phyloP scores from a whole-genome alignment of 92 coral and sea anemone species.

The Micromussa lordhowensis region DNA sequence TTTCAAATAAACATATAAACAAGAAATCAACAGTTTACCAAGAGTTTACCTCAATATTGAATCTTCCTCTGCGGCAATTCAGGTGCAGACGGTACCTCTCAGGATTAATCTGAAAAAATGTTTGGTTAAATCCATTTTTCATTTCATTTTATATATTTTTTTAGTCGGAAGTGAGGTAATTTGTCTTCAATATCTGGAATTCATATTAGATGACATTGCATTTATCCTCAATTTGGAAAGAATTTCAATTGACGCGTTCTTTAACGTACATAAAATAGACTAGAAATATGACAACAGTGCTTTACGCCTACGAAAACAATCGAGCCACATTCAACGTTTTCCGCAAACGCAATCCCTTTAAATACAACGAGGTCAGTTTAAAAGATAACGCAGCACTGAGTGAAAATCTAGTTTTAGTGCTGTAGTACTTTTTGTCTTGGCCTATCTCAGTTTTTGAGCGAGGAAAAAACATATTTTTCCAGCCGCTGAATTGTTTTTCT shows the following conservation, averaged over 20 bases:
- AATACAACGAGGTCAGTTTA: too few species aligned
- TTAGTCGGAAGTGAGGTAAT: background rate
- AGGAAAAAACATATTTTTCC: too few species aligned
- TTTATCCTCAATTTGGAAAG: background rate
- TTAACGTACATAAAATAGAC: too few species aligned
- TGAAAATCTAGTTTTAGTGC: too few species aligned
- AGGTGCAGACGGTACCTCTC: background rate
- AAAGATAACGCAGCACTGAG: too few species aligned
- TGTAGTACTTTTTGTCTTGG: background rate
- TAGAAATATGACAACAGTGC: too few species aligned
- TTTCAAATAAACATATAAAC: background rate
- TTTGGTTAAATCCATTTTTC: background rate
- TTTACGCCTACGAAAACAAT: too few species aligned
- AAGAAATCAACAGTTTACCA: background rate
- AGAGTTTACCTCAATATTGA: background rate
- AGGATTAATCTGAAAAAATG: background rate
- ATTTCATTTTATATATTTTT: background rate
- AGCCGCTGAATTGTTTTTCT: background rate
- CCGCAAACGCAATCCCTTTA: too few species aligned
- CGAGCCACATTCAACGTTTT: too few species aligned
- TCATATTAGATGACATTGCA: background rate
- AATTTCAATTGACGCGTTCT: too few species aligned
- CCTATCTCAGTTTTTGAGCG: too few species aligned
- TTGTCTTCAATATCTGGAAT: background rate
- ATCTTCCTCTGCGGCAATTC: background rate